Percentiles rank a stretch among this genome's conserved stretches.
phyloP scores from a whole-genome alignment of 2,797 vertebrate species.

The Onychomys arenicola region DNA sequence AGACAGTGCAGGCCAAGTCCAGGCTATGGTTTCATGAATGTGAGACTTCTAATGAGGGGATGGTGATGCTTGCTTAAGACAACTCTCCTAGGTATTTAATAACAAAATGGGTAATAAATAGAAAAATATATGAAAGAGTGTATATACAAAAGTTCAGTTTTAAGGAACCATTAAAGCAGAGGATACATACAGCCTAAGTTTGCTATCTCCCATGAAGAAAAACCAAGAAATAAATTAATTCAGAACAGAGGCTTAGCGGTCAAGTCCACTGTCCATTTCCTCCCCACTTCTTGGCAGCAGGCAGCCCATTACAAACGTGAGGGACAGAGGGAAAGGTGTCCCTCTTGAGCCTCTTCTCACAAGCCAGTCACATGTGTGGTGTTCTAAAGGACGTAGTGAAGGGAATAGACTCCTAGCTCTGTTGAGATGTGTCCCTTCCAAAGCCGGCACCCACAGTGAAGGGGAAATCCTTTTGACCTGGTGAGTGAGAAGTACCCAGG shows the following conservation, averaged over 20 bases:
- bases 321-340: background rate
- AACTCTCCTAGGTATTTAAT: no score
- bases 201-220: no score
- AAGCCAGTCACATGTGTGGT: background rate
- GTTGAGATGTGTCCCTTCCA: background rate
- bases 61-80: no score
- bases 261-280: background rate
- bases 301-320: background rate
- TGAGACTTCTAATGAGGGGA: no score
- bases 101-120: no score
- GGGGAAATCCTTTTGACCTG: background rate
- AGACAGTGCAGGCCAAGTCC: no score
- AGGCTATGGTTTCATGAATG: no score
- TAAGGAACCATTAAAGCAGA: no score
- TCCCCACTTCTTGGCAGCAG: background rate
- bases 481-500: no score
- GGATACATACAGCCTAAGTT: no score
- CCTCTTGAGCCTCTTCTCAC: background rate
- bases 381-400: background rate
- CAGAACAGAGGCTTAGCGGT: background rate
- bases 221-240: background rate
- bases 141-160: no score
- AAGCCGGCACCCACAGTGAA: background rate
- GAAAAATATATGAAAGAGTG: no score
- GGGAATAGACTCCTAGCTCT: background rate